Conservation (phyloP, 2,888 invertebrate species). For the Leuctra nigra region DNA sequence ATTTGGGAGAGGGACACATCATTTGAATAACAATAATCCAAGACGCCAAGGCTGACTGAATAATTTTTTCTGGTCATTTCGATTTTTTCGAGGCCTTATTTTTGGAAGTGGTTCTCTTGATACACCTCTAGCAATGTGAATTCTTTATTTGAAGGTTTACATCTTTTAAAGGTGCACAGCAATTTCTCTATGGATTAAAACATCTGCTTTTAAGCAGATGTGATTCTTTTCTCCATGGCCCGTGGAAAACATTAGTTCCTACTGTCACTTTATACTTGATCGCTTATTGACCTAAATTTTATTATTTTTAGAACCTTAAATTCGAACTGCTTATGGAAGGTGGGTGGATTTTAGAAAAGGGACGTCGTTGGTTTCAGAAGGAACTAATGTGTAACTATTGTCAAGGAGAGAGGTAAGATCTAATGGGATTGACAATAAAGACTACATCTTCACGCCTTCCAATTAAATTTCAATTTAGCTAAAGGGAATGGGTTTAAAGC, state of each 20-base stretch:
- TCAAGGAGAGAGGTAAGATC: too few relatives aligned
- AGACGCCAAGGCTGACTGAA: too few relatives aligned
- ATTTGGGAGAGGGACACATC: too few relatives aligned
- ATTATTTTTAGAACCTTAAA: too few relatives aligned
- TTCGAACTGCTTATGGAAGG: background rate
- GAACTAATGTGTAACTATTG: too few relatives aligned
- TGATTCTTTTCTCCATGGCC: background rate
- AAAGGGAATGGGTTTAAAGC: too few relatives aligned
- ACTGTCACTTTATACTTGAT: background rate
- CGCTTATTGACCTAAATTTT: background rate
- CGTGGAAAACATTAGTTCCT: background rate
- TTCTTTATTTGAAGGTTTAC: background rate
- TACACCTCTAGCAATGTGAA: background rate
- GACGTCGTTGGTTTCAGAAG: too few relatives aligned
- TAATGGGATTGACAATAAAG: too few relatives aligned
- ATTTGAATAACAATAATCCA: too few relatives aligned
- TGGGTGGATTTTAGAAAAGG: background rate
- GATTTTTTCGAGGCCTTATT: background rate
- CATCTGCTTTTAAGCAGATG: constrained; percentile 9
- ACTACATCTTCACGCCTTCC: too few relatives aligned
- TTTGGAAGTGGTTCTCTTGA: background rate
- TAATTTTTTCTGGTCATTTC: too few relatives aligned
- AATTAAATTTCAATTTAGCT: too few relatives aligned
- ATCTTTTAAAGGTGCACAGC: background rate
- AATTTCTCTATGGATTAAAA: background rate